Conservation (phyloP, 2,797 vertebrate genomes). For the Enteromius mattozi region DNA sequence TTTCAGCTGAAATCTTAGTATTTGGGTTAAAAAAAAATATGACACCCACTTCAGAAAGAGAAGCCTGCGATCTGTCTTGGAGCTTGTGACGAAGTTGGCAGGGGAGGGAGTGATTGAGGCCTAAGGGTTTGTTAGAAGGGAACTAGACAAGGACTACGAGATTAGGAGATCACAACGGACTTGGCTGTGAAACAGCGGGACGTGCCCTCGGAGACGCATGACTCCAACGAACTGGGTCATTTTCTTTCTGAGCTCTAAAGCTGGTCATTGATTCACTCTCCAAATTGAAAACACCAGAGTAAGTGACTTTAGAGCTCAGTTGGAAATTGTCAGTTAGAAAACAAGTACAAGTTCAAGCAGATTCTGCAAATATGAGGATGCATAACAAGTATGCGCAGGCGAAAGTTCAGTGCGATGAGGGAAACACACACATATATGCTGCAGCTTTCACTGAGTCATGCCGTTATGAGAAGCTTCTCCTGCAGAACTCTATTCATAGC, state of each 20-base stretch:
- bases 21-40: neutral
- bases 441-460: slow-evolving; percentile 59
- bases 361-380: neutral
- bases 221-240: slow-evolving; percentile 26
- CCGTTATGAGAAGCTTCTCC: slow-evolving; percentile 63
- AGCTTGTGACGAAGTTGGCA: neutral
- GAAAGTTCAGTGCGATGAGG: neutral
- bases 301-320: neutral
- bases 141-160: slow-evolving; percentile 62
- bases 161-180: slow-evolving; percentile 57
- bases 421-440: slow-evolving; percentile 18
- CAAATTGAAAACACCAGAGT: neutral
- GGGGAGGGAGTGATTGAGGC: slow-evolving; percentile 19
- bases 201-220: slow-evolving; percentile 14
- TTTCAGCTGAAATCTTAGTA: slow-evolving; percentile 21
- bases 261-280: neutral
- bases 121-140: slow-evolving; percentile 62
- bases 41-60: neutral
- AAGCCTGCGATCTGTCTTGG: neutral
- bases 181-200: slow-evolving; percentile 48
- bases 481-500: slow-evolving; percentile 49
- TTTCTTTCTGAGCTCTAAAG: slow-evolving; percentile 14
- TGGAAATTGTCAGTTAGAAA: slow-evolving; percentile 3
- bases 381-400: neutral
- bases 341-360: neutral